A percentile compares a stretch with the other conserved stretches of the same genome.
Conservation (phyloP, 2,113 vertebrate species). For the Trogon surrucura region DNA sequence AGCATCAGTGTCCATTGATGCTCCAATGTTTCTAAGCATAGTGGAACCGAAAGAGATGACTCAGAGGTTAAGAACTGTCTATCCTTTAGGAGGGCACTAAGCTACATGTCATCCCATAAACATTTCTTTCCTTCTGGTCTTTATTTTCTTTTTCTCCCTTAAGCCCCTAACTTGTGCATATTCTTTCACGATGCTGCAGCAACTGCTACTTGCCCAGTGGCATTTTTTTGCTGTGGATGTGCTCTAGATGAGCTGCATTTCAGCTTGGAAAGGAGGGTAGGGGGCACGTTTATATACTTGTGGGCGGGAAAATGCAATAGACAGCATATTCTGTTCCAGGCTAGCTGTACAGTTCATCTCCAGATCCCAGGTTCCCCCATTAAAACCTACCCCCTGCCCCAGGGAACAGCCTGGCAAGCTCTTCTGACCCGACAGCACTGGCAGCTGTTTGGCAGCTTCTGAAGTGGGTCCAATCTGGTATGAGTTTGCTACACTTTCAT, state of each 20-base stretch:
- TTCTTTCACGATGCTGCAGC: slow-evolving; percentile 13
- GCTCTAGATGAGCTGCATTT: slow-evolving; percentile 44
- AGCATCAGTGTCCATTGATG: background rate
- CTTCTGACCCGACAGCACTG: slow-evolving; percentile 63
- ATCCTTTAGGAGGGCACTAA: background rate
- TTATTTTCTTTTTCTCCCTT: background rate
- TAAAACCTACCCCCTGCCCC: slow-evolving; percentile 52
- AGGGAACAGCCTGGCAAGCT: slow-evolving; percentile 67
- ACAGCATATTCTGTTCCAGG: slow-evolving; percentile 58
- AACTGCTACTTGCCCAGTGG: slow-evolving; percentile 3
- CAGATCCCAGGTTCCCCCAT: slow-evolving; percentile 52
- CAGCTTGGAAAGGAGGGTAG: background rate
- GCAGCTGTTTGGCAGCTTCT: slow-evolving; percentile 75
- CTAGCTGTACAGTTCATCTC: slow-evolving; percentile 29
- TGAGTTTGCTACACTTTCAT: slow-evolving; percentile 75
- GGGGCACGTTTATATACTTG: slow-evolving; percentile 7
- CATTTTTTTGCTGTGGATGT: background rate
- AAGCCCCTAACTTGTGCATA: background rate
- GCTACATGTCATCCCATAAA: background rate
- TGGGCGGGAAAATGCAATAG: slow-evolving; percentile 30
- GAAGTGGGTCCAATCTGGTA: slow-evolving; percentile 74
- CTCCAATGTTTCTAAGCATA: background rate
- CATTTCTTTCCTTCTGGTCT: background rate
- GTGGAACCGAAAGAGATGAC: background rate
- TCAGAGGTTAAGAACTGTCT: background rate